These are phyloP conservation scores for Ectemnius continuus DNA, from an alignment of 2,888 invertebrate genomes.

Conservation along the genomic window DNA sequence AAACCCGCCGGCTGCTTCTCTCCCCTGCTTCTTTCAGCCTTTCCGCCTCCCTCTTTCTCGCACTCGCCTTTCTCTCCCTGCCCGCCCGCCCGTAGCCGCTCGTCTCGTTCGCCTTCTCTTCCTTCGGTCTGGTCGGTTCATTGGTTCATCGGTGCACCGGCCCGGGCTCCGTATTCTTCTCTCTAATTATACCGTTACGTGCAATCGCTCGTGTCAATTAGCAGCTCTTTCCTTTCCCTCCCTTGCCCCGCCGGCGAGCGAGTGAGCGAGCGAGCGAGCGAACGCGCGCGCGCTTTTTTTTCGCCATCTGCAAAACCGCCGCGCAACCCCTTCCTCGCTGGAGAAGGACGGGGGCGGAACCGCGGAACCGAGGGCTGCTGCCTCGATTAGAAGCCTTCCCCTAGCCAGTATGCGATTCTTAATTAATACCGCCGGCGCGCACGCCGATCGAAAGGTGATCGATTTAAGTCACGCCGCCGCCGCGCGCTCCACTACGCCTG, in stretches of 20 bases:
- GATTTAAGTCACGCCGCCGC: no score
- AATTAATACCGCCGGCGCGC: conserved; percentile 13
- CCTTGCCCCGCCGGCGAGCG: conserved; percentile 2
- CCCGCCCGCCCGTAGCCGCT: conserved; percentile 19
- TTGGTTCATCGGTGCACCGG: conserved; percentile 65
- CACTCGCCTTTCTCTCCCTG: conserved; percentile 18
- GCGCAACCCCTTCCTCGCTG: conserved; percentile 39
- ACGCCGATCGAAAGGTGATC: not conserved
- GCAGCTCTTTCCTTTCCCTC: conserved; percentile 63
- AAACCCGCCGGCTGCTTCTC: conserved; percentile 60
- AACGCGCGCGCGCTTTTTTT: conserved; percentile 21
- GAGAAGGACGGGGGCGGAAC: conserved; percentile 22
- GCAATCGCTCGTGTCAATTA: conserved; percentile 67
- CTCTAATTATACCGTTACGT: conserved; percentile 67
- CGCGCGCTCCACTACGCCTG: no score
- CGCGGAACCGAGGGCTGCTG: conserved; percentile 28
- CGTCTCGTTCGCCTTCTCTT: conserved; percentile 20
- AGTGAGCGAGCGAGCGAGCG: no score
- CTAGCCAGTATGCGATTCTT: not conserved
- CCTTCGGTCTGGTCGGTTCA: conserved; percentile 47
- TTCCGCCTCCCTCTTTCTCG: conserved; percentile 46
- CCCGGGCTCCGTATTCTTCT: conserved; percentile 63
- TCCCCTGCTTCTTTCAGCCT: conserved; percentile 58
- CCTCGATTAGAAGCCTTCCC: conserved; percentile 47
- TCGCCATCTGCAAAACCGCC: conserved; percentile 28